These are phyloP conservation scores for Seriola rivoliana DNA, from an alignment of 2,113 vertebrate genomes.

Conservation along the genomic window DNA sequence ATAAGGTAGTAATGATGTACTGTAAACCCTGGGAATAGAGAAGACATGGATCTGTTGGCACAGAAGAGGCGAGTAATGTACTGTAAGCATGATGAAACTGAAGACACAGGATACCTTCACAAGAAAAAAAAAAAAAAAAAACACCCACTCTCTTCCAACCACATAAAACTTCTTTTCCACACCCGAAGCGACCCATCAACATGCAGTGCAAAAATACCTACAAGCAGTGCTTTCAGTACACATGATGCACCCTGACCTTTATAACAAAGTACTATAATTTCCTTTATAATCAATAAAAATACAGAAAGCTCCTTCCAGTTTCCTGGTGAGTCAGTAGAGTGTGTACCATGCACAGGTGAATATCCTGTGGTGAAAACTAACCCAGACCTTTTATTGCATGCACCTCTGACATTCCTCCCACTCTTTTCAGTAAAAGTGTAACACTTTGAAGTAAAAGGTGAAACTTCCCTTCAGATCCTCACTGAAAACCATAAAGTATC, in stretches of 20 bases:
- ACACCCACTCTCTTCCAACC: background rate
- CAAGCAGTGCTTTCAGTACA: background rate
- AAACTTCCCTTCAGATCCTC: background rate
- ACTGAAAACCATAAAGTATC: slow-evolving; percentile 1
- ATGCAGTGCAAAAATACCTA: slow-evolving; percentile 2
- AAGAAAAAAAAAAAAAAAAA: background rate
- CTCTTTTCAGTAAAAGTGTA: background rate
- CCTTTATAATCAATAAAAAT: background rate
- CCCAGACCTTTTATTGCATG: background rate
- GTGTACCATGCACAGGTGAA: background rate
- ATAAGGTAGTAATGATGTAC: slow-evolving; percentile 7
- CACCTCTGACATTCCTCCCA: background rate
- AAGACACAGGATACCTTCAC: slow-evolving; percentile 44
- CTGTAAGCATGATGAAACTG: slow-evolving; percentile 76
- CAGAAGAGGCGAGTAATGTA: slow-evolving; percentile 32
- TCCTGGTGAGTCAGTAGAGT: background rate
- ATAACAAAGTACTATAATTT: background rate
- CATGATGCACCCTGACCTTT: background rate
- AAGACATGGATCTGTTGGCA: slow-evolving; percentile 37
- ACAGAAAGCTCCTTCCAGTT: background rate
- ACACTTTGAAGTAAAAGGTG: slow-evolving; percentile 4
- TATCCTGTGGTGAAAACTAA: background rate
- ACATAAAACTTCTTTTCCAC: background rate
- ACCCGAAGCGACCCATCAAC: slow-evolving; percentile 3
- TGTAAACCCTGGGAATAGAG: slow-evolving; percentile 28